phyloP scores from a whole-genome alignment of 2,113 vertebrate species.

The Sus scrofa region DNA sequence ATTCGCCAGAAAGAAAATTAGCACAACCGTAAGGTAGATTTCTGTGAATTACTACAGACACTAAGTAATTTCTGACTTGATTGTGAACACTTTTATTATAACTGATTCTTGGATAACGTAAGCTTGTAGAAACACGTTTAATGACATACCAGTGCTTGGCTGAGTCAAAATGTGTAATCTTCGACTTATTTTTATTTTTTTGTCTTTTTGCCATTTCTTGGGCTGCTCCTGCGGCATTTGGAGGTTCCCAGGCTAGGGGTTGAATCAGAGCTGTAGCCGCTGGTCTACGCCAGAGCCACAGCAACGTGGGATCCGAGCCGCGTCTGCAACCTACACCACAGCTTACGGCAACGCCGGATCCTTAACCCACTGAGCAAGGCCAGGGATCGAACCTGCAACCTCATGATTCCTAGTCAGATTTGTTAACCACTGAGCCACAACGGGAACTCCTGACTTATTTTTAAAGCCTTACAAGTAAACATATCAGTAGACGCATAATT shows the following conservation, averaged over 20 bases:
- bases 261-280: too few relatives aligned
- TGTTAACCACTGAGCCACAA: too few relatives aligned
- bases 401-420: too few relatives aligned
- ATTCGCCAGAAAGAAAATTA: neutral
- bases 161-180: neutral
- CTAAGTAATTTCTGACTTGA: neutral
- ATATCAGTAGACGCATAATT: neutral
- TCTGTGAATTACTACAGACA: neutral
- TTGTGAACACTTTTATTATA: neutral
- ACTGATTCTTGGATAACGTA: accelerated
- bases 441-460: neutral
- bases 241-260: too few relatives aligned
- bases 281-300: too few relatives aligned
- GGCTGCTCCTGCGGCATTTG: too few relatives aligned
- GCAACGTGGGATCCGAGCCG: too few relatives aligned
- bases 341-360: too few relatives aligned
- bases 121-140: neutral
- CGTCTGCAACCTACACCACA: too few relatives aligned
- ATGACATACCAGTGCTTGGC: neutral
- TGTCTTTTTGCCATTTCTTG: too few relatives aligned
- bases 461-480: neutral
- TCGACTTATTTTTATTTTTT: neutral
- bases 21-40: neutral
- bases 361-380: too few relatives aligned
- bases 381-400: too few relatives aligned